Evolutionary conservation across 2,797 vertebrate species (phyloP), one percentile per base, ranked within the genome.

Genomic region (Hipposideros larvatus): DNA sequence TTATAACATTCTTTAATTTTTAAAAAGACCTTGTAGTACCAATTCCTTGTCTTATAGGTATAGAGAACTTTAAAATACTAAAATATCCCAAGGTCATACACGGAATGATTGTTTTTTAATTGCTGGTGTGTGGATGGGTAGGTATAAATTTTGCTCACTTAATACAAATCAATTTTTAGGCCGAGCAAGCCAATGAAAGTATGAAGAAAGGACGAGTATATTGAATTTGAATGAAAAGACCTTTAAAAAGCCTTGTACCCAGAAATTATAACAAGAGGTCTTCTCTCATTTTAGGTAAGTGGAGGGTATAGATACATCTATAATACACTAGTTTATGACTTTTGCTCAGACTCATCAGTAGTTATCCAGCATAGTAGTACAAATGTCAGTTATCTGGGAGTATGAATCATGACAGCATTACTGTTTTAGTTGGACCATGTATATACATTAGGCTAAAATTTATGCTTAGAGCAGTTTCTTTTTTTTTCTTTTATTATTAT

Each of bases 151-250:
- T 66, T 90, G 15, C 37, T 90, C 59, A 93, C n/a, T 63, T 53
- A 93, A 57, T 75, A 37, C 15, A 91, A 34, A 22, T 82, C 21
- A 94, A 63, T 34, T 59, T 95, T 89, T 77, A 75, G 34, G 19
- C 4, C 87, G 93, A 91, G 22, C 19, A 84, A 80, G 41, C 82
- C 71, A 80, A 61, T 88, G 14, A n/a, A 96, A 77, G 41, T 51
- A 31, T 89, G 61, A 77, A 79, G n/a, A 85, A 87, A 48, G 46
- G 6, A 43, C 9, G 43, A 43, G 43, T 82, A 65, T 57, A n/a
- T 10, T 57, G 41, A 73, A 19, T 90, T 94, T 79, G 37, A 93
- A 80, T 59, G 28, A 46, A 63, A 93, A 91, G 48, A 84, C 0
- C 48, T 74, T 96, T 74, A 83, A 48, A 37, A 91, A 74, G 51